phyloP scores from a whole-genome alignment of 1,140 invertebrate genomes.

The fruit fly (Drosophila melanogaster) region Release_6_plus_ISO1_MT NC_004354.4:1775501-1776000 shows the following conservation, averaged over 20 bases:
- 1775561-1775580: constrained; percentile 29
- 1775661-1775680: constrained; percentile 34
- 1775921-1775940: too few species aligned
- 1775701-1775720: constrained; percentile 76
- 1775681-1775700: constrained; percentile 66
- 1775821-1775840: constrained; percentile 1
- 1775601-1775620: constrained; percentile 13
- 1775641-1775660: constrained; percentile 39
- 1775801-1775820: constrained; percentile 18
- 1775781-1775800: constrained; percentile 24
- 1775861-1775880: neutral
- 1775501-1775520: neutral
- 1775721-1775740: constrained; percentile 78
- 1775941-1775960: too few species aligned
- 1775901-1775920: too few species aligned
- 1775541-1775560: constrained; percentile 11
- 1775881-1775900: neutral
- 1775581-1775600: constrained; percentile 18
- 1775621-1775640: constrained; percentile 24
- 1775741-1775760: constrained; percentile 63
- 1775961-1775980: too few species aligned
- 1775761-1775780: constrained; percentile 20
- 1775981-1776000: too few species aligned
- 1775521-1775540: constrained; percentile 5
- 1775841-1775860: constrained; percentile 12